Evolutionary conservation across 2,888 invertebrate species (phyloP).

Genomic region (Theretra japonica): DNA sequence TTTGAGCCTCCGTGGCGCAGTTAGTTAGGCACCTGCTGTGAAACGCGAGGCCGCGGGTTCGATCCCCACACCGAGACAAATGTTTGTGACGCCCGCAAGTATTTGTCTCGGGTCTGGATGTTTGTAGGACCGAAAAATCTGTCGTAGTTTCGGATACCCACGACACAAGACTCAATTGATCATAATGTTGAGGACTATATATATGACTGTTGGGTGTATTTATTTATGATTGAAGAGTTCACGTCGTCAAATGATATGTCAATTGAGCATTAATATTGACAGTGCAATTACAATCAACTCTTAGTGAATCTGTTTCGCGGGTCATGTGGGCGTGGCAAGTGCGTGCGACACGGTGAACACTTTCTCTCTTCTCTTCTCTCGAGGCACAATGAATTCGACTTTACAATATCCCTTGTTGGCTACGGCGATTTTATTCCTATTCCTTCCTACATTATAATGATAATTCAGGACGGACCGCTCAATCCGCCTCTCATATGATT

Average conservation of each 20-base stretch:
- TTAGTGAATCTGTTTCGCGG: background rate
- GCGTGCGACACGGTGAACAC: background rate
- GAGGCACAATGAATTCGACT: conserved; percentile 24
- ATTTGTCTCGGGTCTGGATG: too few species aligned
- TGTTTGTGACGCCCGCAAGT: too few species aligned
- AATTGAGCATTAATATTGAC: background rate
- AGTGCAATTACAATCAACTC: background rate
- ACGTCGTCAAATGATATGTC: conserved; percentile 11
- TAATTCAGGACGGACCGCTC: conserved; percentile 26
- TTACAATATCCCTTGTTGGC: conserved; percentile 17
- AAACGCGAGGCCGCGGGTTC: too few species aligned
- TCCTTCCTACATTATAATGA: conserved; percentile 10
- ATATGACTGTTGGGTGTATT: too few species aligned
- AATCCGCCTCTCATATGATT: conserved; percentile 12
- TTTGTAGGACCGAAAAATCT: too few species aligned
- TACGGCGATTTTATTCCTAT: conserved; percentile 8
- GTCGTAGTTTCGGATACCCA: too few species aligned
- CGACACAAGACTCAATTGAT: too few species aligned
- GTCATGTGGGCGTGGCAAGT: background rate
- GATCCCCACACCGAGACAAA: too few species aligned
- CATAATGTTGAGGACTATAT: too few species aligned
- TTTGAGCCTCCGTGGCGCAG: too few species aligned
- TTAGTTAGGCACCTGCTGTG: too few species aligned
- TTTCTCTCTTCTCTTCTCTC: conserved; percentile 3
- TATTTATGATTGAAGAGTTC: background rate